Evolutionary conservation across 2,888 invertebrate species (phyloP).

Genomic region (Patella depressa): DNA sequence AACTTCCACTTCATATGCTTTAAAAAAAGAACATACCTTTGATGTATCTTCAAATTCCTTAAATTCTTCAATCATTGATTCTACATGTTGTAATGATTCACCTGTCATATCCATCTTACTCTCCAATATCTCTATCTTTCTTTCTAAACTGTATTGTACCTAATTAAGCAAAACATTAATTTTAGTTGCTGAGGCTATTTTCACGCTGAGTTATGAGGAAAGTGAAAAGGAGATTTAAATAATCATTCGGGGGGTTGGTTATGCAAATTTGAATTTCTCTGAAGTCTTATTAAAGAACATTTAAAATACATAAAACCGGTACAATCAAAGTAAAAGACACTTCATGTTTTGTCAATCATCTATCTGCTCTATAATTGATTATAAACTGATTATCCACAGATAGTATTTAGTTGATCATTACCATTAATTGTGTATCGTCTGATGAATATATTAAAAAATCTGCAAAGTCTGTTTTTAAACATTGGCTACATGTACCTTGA

Average conservation of each 20-base stretch:
- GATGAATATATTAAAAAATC: no score
- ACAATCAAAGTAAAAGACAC: no score
- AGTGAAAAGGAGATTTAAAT: background rate
- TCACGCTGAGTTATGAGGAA: background rate
- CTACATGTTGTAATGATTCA: constrained; percentile 86
- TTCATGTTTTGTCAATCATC: no score
- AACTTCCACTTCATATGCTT: no score
- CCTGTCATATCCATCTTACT: constrained; percentile 85
- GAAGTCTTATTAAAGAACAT: constrained; percentile 1
- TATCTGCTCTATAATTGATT: no score
- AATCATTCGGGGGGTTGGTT: background rate
- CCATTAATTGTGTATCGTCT: no score
- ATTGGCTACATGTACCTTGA: no score
- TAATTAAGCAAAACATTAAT: constrained; percentile 47
- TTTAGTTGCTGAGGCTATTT: no score
- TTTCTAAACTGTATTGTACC: constrained; percentile 71
- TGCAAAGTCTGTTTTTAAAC: no score
- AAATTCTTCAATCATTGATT: constrained; percentile 84
- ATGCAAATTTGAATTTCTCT: background rate
- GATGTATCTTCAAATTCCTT: constrained; percentile 80
- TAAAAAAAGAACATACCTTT: constrained; percentile 70
- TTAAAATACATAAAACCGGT: background rate
- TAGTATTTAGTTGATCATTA: no score
- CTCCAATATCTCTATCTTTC: constrained; percentile 71
- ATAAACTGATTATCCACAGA: no score